Evolutionary conservation across 1,140 invertebrate genomes (phyloP).

Genomic region (Stegodyphus mimosarum): DNA sequence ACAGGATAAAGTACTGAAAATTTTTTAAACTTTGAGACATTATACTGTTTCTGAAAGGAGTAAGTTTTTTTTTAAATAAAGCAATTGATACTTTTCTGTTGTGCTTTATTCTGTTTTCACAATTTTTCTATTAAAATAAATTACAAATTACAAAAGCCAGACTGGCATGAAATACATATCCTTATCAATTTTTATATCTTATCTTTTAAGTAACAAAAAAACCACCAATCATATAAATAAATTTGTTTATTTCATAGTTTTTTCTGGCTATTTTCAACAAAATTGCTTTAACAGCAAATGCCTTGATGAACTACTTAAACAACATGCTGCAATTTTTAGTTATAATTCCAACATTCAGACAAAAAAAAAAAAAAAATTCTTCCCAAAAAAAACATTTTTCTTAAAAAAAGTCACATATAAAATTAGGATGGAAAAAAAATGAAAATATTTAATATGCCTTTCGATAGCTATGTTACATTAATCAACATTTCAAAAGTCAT

Average conservation of each 20-base stretch:
- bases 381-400: conserved; percentile 6
- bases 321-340: conserved; percentile 24
- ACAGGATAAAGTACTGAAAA: too few relatives aligned
- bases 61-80: too few relatives aligned
- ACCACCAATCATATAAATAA: conserved; percentile 40
- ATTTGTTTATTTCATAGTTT: conserved; percentile 57
- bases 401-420: conserved; percentile 13
- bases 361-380: not conserved
- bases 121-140: too few relatives aligned
- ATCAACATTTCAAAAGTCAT: conserved; percentile 14
- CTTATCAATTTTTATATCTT: too few relatives aligned
- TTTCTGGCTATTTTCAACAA: conserved; percentile 54
- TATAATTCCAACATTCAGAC: conserved; percentile 51
- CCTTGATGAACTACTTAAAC: conserved; percentile 30
- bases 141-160: too few relatives aligned
- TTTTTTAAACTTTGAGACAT: too few relatives aligned
- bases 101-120: too few relatives aligned
- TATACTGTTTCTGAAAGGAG: too few relatives aligned
- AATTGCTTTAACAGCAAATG: conserved; percentile 46
- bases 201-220: too few relatives aligned
- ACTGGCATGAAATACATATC: too few relatives aligned
- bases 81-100: too few relatives aligned
- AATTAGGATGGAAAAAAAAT: conserved; percentile 25
- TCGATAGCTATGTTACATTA: conserved; percentile 7
- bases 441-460: conserved; percentile 37